These are phyloP conservation scores for Anomalospiza imberbis DNA, from an alignment of 2,797 vertebrate species.

Conservation along the genomic window DNA sequence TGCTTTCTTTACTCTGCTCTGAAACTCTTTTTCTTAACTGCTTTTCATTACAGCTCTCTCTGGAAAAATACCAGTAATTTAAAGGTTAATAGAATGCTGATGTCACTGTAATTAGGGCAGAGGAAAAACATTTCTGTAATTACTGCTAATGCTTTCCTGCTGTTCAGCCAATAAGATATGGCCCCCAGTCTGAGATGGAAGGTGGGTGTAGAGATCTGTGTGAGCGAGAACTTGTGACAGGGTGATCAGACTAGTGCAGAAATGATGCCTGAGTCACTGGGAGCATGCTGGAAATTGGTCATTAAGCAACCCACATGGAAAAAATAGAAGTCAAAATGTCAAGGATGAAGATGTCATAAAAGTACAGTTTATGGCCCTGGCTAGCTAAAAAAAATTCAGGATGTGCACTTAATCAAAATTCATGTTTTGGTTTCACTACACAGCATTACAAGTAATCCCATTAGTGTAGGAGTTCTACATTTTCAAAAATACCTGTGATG, in stretches of 20 bases:
- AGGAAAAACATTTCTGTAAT: slow-evolving; percentile 70
- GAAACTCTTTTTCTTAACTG: slow-evolving; percentile 21
- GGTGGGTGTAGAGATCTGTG: slow-evolving; percentile 57
- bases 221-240: slow-evolving; percentile 45
- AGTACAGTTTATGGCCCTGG: neutral
- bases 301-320: slow-evolving; percentile 55
- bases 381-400: neutral
- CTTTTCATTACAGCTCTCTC: slow-evolving; percentile 23
- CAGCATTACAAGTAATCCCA: neutral
- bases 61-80: slow-evolving; percentile 70
- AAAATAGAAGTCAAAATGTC: slow-evolving; percentile 43
- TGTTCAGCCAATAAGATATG: slow-evolving; percentile 64
- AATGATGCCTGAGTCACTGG: slow-evolving; percentile 46
- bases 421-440: neutral
- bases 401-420: slow-evolving; percentile 6
- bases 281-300: slow-evolving; percentile 32
- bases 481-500: neutral
- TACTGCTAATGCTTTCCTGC: slow-evolving; percentile 69
- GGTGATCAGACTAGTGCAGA: slow-evolving; percentile 65
- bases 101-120: slow-evolving; percentile 69
- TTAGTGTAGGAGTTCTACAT: slow-evolving; percentile 28
- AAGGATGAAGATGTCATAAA: neutral
- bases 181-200: slow-evolving; percentile 44
- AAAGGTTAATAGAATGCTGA: slow-evolving; percentile 74
- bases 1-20: neutral